Base-by-base conservation (phyloP, 2,113 vertebrate species). In the Mormoops blainvillei region DNA sequence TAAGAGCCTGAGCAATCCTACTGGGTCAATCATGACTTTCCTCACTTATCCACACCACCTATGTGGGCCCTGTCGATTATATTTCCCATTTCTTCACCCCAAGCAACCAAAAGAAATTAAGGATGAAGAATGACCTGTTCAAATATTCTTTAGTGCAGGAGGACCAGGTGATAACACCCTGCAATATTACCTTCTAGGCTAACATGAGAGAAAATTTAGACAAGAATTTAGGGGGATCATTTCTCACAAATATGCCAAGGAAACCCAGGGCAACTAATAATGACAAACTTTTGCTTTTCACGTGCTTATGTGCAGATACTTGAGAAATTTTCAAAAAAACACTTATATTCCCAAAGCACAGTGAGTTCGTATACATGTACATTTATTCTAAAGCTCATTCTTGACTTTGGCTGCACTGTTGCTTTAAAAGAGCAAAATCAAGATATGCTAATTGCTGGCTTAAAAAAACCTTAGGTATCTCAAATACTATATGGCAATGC, bases 351-450 rank as follows among this genome's bases (percentile, higher is more conserved):
- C 36, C 45, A 88, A 95, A 80, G 18, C 11, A 63, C 18, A 95
- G 41, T 67, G 78, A 94, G 28, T 63, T 8, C 80, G 52, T 36
- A 20, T 10, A 26, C 15, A 73, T 26, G 38, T 58, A 89, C 4
- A 80, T 41, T 92, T 92, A 92, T 36, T 67, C 54, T 31, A 94
- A 80, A 7, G 50, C 20, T 63, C 36, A 91, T 61, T 70, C 24
- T 83, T 67, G 38, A 77, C 19, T 65, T 83, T 71, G 82, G 5
- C 63, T 82, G 48, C 63, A 87, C 0, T 85, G 38, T 68, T 92
- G 41, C 48, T 89, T 93, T 76, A 43, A 87, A 77, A 83, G 12
- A 93, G 9, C 31, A 87, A 97, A 96, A 89, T 84, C 12, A 92
- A 89, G 52, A 70, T 92, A 91, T 48, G 52, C 31, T 89, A 70